Base-by-base conservation (phyloP, 1,140 invertebrate species). In the Drosophila fuyamai region DNA sequence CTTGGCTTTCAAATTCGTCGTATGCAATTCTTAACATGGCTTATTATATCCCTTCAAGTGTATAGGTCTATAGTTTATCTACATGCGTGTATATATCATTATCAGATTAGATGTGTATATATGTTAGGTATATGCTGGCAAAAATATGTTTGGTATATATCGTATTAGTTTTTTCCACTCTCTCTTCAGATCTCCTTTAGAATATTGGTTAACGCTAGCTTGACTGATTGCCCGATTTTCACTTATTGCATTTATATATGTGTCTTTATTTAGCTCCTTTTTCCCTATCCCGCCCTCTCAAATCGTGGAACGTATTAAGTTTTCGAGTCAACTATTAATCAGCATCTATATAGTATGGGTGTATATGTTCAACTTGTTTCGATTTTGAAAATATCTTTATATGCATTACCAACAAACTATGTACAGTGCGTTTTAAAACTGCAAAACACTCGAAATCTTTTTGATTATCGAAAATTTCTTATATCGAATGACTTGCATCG, bases 1-100 rank as follows among this genome's bases (percentile, higher is more conserved):
- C 82, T 88, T 86, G 65, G 79, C 75, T 88, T 79, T 68, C 83
- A 86, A 86, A 86, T 81, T 79, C 70, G 63, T 78, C 65, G 57
- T 67, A 78, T 70, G 77, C 81, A 54, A 62, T 60, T 54, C 46
- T 75, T 32, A 85, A 77, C 74, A 71, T 67, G 56, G 44, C 62
- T 43, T 57, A 18, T 66, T 61, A 63, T 72, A 63, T 72, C 40
- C 53, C 59, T 57, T 67, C 27, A 53, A 73, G 47, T 76, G 12
- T 67, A 63, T 81, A 74, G 61, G 36, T 55, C 43, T 66, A 53
- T 29, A 57, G 38, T 61, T 36, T 66, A 61, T 81, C 32, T 57
- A 47, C 57, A 38, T 53, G 41, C 59, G 18, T 74, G 38, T 79
- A 60, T 66, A 55, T 65, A 66, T 55, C 38, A 53, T 55, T 71